These are phyloP conservation scores for Pterophyllum scalare DNA, from an alignment of 2,113 vertebrate genomes.

Conservation along the genomic window DNA sequence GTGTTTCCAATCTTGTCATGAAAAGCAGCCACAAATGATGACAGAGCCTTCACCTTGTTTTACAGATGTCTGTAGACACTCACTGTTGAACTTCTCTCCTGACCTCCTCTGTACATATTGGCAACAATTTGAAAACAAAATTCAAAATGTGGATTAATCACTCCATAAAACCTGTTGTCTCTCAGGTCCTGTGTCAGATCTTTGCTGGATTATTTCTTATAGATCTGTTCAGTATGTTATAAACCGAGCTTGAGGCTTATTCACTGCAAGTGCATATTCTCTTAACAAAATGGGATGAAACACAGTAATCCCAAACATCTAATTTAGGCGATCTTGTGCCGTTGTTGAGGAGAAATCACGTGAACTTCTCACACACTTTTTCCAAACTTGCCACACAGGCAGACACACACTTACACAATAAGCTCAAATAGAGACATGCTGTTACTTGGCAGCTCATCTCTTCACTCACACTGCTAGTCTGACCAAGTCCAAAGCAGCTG, in stretches of 20 bases:
- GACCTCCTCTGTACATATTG: too few species aligned
- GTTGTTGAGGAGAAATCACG: background rate
- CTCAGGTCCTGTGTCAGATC: background rate
- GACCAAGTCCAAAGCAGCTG: slow-evolving; percentile 35
- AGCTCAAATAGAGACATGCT: slow-evolving; percentile 30
- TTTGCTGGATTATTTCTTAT: background rate
- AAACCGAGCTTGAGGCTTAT: background rate
- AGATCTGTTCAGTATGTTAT: background rate
- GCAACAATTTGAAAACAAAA: too few species aligned
- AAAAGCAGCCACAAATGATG: too few species aligned
- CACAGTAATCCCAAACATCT: background rate
- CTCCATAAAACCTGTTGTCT: background rate
- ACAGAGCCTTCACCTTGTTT: too few species aligned
- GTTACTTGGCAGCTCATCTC: slow-evolving; percentile 32
- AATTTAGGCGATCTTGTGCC: background rate
- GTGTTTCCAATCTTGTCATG: too few species aligned
- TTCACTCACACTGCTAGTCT: slow-evolving; percentile 29
- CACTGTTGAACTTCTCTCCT: too few species aligned
- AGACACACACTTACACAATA: slow-evolving; percentile 14
- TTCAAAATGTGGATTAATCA: too few species aligned
- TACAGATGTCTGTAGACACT: too few species aligned
- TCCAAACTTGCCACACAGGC: background rate
- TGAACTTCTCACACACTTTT: background rate
- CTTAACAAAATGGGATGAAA: background rate
- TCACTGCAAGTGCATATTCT: background rate